These are phyloP conservation scores for Apis florea DNA, from an alignment of 1,140 invertebrate genomes.

Conservation along the genomic window DNA sequence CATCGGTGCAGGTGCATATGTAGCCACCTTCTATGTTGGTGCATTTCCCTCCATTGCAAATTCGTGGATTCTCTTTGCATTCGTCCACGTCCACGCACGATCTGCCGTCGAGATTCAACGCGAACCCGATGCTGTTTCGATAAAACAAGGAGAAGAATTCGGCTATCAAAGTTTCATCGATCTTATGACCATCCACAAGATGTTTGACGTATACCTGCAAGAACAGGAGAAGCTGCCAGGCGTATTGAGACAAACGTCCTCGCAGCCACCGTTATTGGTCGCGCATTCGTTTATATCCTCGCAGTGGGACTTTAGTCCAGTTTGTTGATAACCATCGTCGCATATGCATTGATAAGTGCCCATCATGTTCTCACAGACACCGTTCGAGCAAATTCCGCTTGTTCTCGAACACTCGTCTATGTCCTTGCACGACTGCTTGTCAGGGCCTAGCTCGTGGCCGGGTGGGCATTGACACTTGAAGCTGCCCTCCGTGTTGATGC, in stretches of 20 bases:
- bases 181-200: too few species aligned
- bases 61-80: slow-evolving; percentile 88
- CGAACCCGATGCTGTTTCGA: slow-evolving; percentile 84
- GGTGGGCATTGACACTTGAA: slow-evolving; percentile 85
- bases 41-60: slow-evolving; percentile 92
- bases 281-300: slow-evolving; percentile 85
- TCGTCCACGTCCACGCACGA: slow-evolving; percentile 87
- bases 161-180: too few species aligned
- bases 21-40: slow-evolving; percentile 89
- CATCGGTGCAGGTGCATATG: slow-evolving; percentile 88
- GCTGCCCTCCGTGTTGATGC: slow-evolving; percentile 83
- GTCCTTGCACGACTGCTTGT: slow-evolving; percentile 85
- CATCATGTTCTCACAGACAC: slow-evolving; percentile 92
- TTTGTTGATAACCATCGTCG: slow-evolving; percentile 89
- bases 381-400: slow-evolving; percentile 91
- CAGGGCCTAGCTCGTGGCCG: slow-evolving; percentile 84
- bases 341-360: slow-evolving; percentile 94
- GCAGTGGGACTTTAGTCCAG: slow-evolving; percentile 83
- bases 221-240: slow-evolving; percentile 82
- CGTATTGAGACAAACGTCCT: slow-evolving; percentile 84
- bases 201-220: slow-evolving; percentile 77
- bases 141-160: slow-evolving; percentile 29
- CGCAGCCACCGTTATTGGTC: slow-evolving; percentile 83
- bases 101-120: slow-evolving; percentile 83
- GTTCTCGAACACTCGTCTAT: slow-evolving; percentile 88